Evolutionary conservation across 2,113 vertebrate genomes (phyloP).

Genomic region (Haplochromis vanheusdeni): DNA sequence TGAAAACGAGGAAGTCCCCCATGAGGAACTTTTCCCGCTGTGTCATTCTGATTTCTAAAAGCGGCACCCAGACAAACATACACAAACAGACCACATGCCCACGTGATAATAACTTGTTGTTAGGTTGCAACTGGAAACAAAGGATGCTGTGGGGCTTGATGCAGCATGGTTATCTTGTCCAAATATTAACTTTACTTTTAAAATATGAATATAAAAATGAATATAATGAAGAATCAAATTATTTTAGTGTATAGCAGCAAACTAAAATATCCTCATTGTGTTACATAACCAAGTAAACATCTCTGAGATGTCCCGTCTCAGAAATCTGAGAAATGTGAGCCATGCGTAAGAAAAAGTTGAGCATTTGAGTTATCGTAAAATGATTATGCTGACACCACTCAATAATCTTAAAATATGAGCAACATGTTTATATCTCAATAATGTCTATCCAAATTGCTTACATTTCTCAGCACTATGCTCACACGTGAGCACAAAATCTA

Average conservation of each 20-base stretch:
- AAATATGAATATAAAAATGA: background rate
- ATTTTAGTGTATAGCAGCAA: fast-evolving
- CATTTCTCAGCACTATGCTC: background rate
- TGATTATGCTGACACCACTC: background rate
- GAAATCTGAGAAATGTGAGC: background rate
- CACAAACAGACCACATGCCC: background rate
- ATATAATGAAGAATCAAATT: background rate
- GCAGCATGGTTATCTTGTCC: background rate
- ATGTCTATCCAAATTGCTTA: background rate
- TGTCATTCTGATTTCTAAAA: conserved; percentile 56
- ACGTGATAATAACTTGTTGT: background rate
- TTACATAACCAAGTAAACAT: background rate
- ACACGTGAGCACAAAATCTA: background rate
- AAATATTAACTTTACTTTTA: background rate
- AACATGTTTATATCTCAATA: background rate
- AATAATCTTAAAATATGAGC: background rate
- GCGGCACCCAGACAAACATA: background rate
- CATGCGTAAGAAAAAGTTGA: background rate
- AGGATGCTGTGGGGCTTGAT: background rate
- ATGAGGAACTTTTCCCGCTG: conserved; percentile 55
- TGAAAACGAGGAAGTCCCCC: conserved; percentile 50
- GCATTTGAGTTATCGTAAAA: background rate
- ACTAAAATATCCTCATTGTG: background rate
- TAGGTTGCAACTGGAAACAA: background rate
- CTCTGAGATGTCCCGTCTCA: background rate